Percentiles rank a stretch among this genome's conserved stretches.
phyloP scores from a whole-genome alignment of 2,797 vertebrate species.

The Rhinophrynus dorsalis region DNA sequence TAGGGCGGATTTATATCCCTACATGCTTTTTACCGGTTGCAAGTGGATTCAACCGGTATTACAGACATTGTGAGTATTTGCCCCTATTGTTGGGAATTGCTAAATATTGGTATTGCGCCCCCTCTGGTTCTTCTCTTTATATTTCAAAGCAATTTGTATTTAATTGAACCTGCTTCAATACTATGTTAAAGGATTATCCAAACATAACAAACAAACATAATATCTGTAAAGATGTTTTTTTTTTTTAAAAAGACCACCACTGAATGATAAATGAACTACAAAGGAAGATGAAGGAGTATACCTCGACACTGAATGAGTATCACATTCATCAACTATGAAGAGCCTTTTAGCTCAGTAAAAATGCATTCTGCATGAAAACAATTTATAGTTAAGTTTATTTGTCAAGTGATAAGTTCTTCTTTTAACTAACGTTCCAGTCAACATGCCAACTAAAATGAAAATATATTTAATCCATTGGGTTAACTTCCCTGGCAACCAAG shows the following conservation, averaged over 20 bases:
- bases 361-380: not conserved
- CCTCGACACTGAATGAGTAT: not conserved
- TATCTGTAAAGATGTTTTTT: not conserved
- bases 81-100: too few species aligned
- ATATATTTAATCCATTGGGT: not conserved
- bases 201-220: not conserved
- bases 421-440: not conserved
- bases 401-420: not conserved
- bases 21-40: too few species aligned
- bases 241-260: not conserved
- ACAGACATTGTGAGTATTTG: too few species aligned
- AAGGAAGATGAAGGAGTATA: not conserved
- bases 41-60: too few species aligned
- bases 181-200: not conserved
- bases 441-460: not conserved
- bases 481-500: too few species aligned
- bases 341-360: not conserved
- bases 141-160: too few species aligned
- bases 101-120: too few species aligned
- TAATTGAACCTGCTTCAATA: too few species aligned
- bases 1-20: too few species aligned
- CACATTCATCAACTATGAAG: conserved; percentile 6
- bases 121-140: too few species aligned
- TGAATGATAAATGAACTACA: conserved; percentile 11
- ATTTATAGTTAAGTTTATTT: not conserved